Percentiles rank a stretch among this genome's conserved stretches.
phyloP scores from a whole-genome alignment of 2,888 invertebrate genomes.

The Eurytoma californica region DNA sequence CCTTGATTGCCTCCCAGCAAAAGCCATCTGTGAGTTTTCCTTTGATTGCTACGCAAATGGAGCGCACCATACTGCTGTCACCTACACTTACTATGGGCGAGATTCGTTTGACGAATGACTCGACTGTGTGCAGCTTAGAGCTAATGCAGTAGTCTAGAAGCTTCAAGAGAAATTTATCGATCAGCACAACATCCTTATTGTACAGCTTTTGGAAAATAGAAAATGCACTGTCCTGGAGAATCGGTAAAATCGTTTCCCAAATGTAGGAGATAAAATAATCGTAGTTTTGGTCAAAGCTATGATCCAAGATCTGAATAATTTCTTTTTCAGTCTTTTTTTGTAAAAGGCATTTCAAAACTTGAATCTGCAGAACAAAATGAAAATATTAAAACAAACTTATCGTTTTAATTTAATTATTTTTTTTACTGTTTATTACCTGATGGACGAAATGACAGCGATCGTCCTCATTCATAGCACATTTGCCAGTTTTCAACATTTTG shows the following conservation, averaged over 20 bases:
- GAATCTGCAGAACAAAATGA: conserved; percentile 6
- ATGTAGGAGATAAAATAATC: conserved; percentile 21
- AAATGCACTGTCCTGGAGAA: conserved; percentile 24
- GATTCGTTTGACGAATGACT: conserved; percentile 42
- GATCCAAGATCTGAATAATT: conserved; percentile 24
- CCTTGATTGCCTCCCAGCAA: conserved; percentile 58
- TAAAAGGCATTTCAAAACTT: conserved; percentile 2
- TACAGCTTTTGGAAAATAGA: conserved; percentile 39
- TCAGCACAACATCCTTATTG: neutral
- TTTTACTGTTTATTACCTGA: conserved; percentile 12
- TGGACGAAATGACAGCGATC: conserved; percentile 25
- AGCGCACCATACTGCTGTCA: conserved; percentile 26
- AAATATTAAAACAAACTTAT: neutral
- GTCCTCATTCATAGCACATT: neutral
- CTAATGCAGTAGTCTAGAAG: conserved; percentile 40
- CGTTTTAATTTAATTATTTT: neutral
- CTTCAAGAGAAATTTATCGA: neutral
- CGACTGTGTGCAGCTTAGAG: conserved; percentile 11
- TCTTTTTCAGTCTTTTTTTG: conserved; percentile 14
- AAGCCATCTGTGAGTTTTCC: conserved; percentile 49
- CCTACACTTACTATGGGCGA: conserved; percentile 11
- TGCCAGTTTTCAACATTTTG: conserved; percentile 28
- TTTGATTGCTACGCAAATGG: conserved; percentile 40
- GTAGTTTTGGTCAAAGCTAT: conserved; percentile 17
- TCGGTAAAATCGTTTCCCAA: conserved; percentile 32